A percentile compares a stretch with the other conserved stretches of the same genome.
phyloP scores from a whole-genome alignment of 2,113 vertebrate genomes.

The Theropithecus gelada region DNA sequence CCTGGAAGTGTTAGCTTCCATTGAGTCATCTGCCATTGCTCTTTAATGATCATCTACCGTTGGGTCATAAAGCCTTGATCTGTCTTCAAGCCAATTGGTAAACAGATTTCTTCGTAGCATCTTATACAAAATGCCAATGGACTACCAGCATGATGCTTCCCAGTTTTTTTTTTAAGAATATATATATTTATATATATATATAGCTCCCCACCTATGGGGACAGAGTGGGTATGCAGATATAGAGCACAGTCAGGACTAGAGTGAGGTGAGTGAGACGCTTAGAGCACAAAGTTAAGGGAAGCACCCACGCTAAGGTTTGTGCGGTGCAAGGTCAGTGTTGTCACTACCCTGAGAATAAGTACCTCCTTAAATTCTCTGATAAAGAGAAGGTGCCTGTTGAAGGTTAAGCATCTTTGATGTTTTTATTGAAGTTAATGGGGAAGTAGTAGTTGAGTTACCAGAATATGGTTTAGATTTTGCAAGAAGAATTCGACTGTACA shows the following conservation, averaged over 20 bases:
- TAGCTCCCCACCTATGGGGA: neutral
- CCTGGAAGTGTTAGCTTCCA: neutral
- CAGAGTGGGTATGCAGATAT: neutral
- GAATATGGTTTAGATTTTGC: neutral
- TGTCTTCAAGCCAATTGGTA: neutral
- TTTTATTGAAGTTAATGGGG: conserved; percentile 14
- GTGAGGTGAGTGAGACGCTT: neutral
- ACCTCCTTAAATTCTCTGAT: neutral
- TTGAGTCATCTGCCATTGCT: neutral
- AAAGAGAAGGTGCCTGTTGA: neutral
- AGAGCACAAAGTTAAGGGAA: neutral
- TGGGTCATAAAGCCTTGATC: neutral
- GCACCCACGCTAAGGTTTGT: neutral
- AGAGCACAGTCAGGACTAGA: neutral
- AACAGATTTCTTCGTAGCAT: conserved; percentile 13
- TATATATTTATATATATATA: too few species aligned
- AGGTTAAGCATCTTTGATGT: neutral
- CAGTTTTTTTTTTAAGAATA: neutral
- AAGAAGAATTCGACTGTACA: neutral
- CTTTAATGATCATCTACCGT: neutral
- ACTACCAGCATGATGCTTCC: neutral
- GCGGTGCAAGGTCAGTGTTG: neutral
- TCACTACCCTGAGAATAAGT: neutral
- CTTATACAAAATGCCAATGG: neutral
- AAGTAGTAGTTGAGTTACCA: neutral